Conservation (phyloP, 1,140 invertebrate genomes). For the Popillia japonica region DNA sequence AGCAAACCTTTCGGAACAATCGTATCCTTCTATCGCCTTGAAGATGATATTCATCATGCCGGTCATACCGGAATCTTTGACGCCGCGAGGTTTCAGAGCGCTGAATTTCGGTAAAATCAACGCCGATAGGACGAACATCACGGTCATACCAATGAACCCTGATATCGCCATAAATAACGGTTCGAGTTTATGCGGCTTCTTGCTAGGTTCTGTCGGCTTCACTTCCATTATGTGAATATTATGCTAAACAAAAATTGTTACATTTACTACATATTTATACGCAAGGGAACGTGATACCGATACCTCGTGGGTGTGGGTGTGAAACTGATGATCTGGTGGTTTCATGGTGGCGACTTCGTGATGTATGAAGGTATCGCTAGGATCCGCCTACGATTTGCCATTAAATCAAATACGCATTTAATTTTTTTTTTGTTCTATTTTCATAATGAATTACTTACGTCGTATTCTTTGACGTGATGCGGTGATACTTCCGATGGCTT, state of each 20-base stretch:
- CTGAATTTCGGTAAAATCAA: constrained; percentile 61
- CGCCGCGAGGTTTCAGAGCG: constrained; percentile 46
- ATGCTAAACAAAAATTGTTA: constrained; percentile 51
- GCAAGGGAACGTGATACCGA: no score
- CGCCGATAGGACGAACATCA: constrained; percentile 61
- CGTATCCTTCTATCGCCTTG: constrained; percentile 56
- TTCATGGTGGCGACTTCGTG: neutral
- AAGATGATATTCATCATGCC: constrained; percentile 51
- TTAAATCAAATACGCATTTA: neutral
- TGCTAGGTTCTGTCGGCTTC: constrained; percentile 39
- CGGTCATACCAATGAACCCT: constrained; percentile 62
- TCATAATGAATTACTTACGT: constrained; percentile 30
- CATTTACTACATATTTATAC: no score
- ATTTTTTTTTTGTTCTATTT: neutral
- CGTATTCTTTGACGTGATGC: neutral
- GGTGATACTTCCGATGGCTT: neutral
- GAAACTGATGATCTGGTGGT: constrained; percentile 54
- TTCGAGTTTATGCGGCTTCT: constrained; percentile 56
- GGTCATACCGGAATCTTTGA: constrained; percentile 36
- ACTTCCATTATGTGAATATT: constrained; percentile 55
- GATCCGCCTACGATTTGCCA: neutral
- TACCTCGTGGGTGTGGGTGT: constrained; percentile 59
- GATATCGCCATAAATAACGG: constrained; percentile 63
- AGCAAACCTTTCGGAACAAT: constrained; percentile 57
- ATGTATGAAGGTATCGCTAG: constrained; percentile 27